Conservation (phyloP, 2,113 vertebrate genomes). For the Diphyllodes magnificus region DNA sequence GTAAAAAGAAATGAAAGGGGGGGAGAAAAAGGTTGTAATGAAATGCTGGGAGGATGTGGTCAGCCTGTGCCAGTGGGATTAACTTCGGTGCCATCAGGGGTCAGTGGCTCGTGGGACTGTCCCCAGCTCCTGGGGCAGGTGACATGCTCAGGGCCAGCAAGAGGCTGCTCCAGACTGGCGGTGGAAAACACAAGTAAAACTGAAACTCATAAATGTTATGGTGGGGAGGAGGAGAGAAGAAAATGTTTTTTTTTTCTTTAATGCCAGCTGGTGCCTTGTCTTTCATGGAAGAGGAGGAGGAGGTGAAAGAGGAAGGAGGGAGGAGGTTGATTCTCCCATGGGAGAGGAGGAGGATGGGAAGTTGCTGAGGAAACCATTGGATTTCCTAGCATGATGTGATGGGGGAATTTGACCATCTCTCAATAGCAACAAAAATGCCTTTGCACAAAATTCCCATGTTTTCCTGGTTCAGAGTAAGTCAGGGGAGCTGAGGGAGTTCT, state of each 20-base stretch:
- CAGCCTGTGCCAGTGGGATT: background rate
- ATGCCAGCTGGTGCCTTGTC: background rate
- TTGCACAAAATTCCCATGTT: background rate
- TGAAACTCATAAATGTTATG: background rate
- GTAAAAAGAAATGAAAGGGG: background rate
- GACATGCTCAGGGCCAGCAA: accelerated
- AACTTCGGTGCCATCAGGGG: background rate
- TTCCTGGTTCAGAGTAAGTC: background rate
- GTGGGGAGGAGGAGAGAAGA: background rate
- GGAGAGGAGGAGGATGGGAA: background rate
- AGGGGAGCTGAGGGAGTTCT: background rate
- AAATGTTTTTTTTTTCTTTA: background rate
- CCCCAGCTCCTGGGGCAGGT: background rate
- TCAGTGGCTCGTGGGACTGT: background rate
- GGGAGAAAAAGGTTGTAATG: background rate
- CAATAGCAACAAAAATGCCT: background rate
- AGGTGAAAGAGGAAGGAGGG: background rate
- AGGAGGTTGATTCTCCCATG: background rate
- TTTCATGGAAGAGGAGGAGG: background rate
- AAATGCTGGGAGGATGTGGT: background rate
- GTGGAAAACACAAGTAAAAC: background rate
- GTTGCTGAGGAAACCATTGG: background rate
- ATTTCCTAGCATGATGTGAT: background rate
- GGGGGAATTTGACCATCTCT: background rate
- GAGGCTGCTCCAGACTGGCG: background rate